phyloP scores from a whole-genome alignment of 1,140 invertebrate genomes.

The Melitaea cinxia region DNA sequence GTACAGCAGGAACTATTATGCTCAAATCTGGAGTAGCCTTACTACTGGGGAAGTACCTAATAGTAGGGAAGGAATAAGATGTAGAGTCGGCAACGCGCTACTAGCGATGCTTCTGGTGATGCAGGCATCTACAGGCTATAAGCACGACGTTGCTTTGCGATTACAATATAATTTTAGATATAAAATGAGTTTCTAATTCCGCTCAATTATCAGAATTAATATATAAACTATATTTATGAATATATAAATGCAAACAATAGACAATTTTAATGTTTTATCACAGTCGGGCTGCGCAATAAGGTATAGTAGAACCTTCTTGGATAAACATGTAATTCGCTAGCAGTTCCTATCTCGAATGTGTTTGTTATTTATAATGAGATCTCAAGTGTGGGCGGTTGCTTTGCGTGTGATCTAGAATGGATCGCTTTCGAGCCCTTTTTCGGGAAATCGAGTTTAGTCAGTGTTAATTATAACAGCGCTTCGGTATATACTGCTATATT shows the following conservation, averaged over 20 bases:
- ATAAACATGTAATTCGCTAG: slow-evolving; percentile 14
- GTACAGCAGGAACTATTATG: too few relatives aligned
- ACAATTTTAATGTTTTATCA: neutral
- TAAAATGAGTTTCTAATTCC: too few relatives aligned
- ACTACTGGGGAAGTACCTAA: too few relatives aligned
- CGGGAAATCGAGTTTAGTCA: slow-evolving; percentile 28
- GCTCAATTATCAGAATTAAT: too few relatives aligned
- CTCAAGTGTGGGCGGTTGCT: slow-evolving; percentile 32
- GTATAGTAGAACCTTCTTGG: neutral
- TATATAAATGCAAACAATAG: neutral
- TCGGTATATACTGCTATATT: neutral
- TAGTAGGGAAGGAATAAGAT: too few relatives aligned
- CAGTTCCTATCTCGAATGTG: slow-evolving; percentile 23
- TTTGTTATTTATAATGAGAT: slow-evolving; percentile 41
- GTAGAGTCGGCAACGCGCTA: too few relatives aligned
- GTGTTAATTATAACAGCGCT: slow-evolving; percentile 30
- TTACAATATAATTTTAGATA: too few relatives aligned
- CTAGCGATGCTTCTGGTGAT: too few relatives aligned
- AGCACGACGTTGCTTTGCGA: too few relatives aligned
- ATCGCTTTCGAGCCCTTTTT: slow-evolving; percentile 32
- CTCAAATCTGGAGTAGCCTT: too few relatives aligned
- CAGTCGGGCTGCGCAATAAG: neutral
- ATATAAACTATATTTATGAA: too few relatives aligned
- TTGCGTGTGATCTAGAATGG: slow-evolving; percentile 38
- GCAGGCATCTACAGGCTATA: too few relatives aligned